phyloP scores from a whole-genome alignment of 2,797 vertebrate species.

The Sarcophilus harrisii region DNA sequence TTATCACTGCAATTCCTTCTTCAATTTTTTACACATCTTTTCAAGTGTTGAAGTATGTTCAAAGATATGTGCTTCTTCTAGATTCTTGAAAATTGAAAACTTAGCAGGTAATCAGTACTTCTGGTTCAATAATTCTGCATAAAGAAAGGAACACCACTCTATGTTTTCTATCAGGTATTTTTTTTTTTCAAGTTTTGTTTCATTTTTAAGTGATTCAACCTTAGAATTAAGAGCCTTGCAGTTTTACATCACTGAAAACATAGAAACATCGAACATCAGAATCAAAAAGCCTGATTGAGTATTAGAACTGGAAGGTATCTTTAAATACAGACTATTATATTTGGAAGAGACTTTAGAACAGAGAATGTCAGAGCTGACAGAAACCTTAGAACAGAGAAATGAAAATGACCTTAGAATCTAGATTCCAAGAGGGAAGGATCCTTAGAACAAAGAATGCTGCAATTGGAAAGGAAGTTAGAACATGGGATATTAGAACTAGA shows the following conservation, averaged over 20 bases:
- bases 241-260: neutral
- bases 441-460: neutral
- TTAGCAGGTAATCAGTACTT: neutral
- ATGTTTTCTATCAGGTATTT: slow-evolving; percentile 20
- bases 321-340: neutral
- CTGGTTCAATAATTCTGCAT: slow-evolving; percentile 35
- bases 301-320: neutral
- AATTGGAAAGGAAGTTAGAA: neutral
- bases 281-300: neutral
- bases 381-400: neutral
- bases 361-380: neutral
- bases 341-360: neutral
- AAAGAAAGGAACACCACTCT: neutral
- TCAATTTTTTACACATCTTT: neutral
- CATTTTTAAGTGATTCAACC: neutral
- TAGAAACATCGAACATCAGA: neutral
- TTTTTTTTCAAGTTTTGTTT: neutral
- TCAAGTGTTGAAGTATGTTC: slow-evolving; percentile 1
- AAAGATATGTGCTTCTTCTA: neutral
- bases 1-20: neutral
- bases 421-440: neutral
- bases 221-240: neutral
- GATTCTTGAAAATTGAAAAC: slow-evolving; percentile 1
- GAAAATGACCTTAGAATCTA: neutral
- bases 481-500: neutral